These are phyloP conservation scores for Adelosebastes latens DNA, from an alignment of 2,797 vertebrate species.

Conservation along the genomic window DNA sequence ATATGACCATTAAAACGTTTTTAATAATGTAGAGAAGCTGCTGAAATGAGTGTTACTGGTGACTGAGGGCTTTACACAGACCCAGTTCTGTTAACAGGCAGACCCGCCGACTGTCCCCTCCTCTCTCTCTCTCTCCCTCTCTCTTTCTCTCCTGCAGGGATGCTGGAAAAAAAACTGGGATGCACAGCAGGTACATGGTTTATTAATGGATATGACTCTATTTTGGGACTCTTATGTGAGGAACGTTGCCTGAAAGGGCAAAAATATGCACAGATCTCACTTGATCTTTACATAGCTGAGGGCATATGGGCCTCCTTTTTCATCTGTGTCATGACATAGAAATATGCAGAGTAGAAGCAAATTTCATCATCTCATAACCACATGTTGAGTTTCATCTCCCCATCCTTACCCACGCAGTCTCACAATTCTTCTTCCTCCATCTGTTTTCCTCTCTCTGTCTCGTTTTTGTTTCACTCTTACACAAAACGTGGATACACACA, in stretches of 20 bases:
- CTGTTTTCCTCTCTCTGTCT: slow-evolving; percentile 8
- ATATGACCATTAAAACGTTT: slow-evolving; percentile 44
- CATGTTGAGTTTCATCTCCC: not conserved
- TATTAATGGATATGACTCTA: slow-evolving; percentile 75
- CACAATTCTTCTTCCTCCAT: slow-evolving; percentile 13
- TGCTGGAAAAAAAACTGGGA: slow-evolving; percentile 48
- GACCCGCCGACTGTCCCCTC: slow-evolving; percentile 23
- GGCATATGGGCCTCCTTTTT: not conserved
- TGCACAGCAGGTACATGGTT: slow-evolving; percentile 78
- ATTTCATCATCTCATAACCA: slow-evolving; percentile 9
- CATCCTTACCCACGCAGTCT: not conserved
- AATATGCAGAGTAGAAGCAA: not conserved
- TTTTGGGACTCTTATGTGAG: slow-evolving; percentile 57
- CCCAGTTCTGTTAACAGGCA: slow-evolving; percentile 37
- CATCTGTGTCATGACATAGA: not conserved
- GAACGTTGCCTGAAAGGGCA: slow-evolving; percentile 36
- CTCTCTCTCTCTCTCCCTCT: slow-evolving; percentile 15
- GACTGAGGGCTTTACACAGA: slow-evolving; percentile 36
- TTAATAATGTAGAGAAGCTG: slow-evolving; percentile 46
- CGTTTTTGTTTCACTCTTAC: slow-evolving; percentile 17
- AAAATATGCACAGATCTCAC: slow-evolving; percentile 39
- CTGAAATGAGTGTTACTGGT: slow-evolving; percentile 34
- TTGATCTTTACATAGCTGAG: slow-evolving; percentile 26
- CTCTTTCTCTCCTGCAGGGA: slow-evolving; percentile 45
- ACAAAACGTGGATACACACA: not conserved